Conservation (phyloP, 2,113 vertebrate genomes). For the Callionymus lyra region DNA sequence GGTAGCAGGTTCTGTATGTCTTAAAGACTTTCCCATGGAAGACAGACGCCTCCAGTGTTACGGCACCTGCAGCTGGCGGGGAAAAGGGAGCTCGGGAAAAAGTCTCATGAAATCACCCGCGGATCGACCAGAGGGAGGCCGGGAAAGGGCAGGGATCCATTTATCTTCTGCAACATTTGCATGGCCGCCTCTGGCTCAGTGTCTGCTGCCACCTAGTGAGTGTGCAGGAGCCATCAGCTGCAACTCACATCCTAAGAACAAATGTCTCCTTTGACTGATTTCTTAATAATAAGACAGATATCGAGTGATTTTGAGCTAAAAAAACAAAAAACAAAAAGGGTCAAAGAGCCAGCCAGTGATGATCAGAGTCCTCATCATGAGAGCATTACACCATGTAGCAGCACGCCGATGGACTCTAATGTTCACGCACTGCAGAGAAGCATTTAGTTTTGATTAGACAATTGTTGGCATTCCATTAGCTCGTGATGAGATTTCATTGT, state of each 20-base stretch:
- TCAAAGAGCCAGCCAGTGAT: constrained; percentile 49
- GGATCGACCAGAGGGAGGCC: constrained; percentile 14
- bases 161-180: constrained; percentile 18
- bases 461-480: constrained; percentile 56
- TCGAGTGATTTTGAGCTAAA: constrained; percentile 26
- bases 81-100: constrained; percentile 3
- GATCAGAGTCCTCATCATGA: constrained; percentile 43
- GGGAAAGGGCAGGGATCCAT: not conserved
- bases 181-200: constrained; percentile 34
- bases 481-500: constrained; percentile 48
- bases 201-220: constrained; percentile 61
- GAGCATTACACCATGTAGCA: constrained; percentile 43
- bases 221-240: constrained; percentile 14
- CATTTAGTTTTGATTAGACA: constrained; percentile 57
- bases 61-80: constrained; percentile 35
- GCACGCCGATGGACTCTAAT: constrained; percentile 52
- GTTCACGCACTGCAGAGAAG: constrained; percentile 38
- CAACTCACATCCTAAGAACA: no score
- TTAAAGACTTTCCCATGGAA: constrained; percentile 23
- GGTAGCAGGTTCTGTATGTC: constrained; percentile 17
- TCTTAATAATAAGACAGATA: constrained; percentile 36
- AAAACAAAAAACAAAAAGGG: not conserved
- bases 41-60: constrained; percentile 39
- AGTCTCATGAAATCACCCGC: constrained; percentile 31
- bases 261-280: constrained; percentile 25